A percentile compares a stretch with the other conserved stretches of the same genome.
Evolutionary conservation across 2,888 invertebrate species (phyloP).

Genomic region (Tetranychus truncatus): DNA sequence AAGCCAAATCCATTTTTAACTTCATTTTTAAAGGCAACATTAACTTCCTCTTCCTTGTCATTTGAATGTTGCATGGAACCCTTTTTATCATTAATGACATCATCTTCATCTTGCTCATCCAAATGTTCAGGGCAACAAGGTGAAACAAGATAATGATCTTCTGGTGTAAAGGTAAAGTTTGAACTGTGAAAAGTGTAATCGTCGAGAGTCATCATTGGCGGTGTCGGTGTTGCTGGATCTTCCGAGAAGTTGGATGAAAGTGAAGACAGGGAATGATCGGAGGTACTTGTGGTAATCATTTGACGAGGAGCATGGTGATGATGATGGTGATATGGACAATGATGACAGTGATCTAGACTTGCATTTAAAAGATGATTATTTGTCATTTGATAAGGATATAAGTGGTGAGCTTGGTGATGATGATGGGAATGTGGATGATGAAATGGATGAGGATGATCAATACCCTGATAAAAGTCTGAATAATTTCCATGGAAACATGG

Average conservation of each 20-base stretch:
- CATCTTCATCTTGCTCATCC: background rate
- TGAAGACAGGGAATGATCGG: conserved; percentile 19
- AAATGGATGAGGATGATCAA: background rate
- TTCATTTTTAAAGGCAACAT: background rate
- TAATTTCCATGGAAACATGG: background rate
- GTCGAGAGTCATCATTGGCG: conserved; percentile 10
- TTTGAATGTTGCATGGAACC: background rate
- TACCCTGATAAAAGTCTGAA: background rate
- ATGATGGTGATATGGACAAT: background rate
- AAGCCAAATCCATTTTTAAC: background rate
- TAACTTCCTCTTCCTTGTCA: background rate
- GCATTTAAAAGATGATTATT: background rate
- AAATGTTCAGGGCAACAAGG: background rate
- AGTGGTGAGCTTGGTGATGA: background rate
- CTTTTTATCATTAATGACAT: background rate
- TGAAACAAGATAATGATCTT: background rate
- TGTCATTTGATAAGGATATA: background rate
- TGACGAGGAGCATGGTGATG: background rate
- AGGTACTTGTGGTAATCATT: conserved; percentile 11
- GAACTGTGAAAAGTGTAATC: background rate
- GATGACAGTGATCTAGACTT: background rate
- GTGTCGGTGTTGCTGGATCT: conserved; percentile 13
- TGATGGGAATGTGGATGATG: background rate
- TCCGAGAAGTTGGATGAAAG: conserved; percentile 14
- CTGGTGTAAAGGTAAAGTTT: conserved; percentile 4